phyloP scores from a whole-genome alignment of 2,888 invertebrate species.

The Zonitis immaculata region DNA sequence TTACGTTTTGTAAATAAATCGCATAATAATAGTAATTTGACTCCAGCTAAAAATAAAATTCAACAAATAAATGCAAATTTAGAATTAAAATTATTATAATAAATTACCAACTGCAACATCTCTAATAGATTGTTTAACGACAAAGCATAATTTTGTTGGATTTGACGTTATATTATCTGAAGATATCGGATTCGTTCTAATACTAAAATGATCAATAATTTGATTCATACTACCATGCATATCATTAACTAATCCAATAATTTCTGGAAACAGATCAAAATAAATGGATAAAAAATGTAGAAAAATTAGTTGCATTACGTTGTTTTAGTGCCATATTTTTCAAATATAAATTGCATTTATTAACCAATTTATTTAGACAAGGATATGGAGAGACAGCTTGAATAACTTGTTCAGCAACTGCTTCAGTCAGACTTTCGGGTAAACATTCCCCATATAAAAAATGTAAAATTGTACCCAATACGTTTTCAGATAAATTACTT shows the following conservation, averaged over 20 bases:
- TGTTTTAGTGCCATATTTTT: constrained; percentile 60
- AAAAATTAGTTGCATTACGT: constrained; percentile 47
- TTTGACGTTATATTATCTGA: constrained; percentile 49
- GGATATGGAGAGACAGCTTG: constrained; percentile 52
- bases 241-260: constrained; percentile 59
- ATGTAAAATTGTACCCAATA: constrained; percentile 58
- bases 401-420: constrained; percentile 56
- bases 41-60: constrained; percentile 47
- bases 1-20: constrained; percentile 62
- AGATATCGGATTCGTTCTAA: constrained; percentile 38
- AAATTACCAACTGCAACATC: constrained; percentile 58
- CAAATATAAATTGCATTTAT: constrained; percentile 58
- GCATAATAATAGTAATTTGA: constrained; percentile 57
- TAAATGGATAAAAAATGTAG: neutral
- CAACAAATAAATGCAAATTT: neutral
- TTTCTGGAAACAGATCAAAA: constrained; percentile 51
- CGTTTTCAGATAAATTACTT: constrained; percentile 56
- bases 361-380: constrained; percentile 54
- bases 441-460: constrained; percentile 63
- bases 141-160: constrained; percentile 58
- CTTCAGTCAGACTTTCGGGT: constrained; percentile 56
- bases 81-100: neutral
- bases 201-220: constrained; percentile 57
- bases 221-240: constrained; percentile 59
- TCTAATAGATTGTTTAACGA: constrained; percentile 58